Conservation (phyloP, 1,140 invertebrate species). For the Drosophila navojoa region DNA sequence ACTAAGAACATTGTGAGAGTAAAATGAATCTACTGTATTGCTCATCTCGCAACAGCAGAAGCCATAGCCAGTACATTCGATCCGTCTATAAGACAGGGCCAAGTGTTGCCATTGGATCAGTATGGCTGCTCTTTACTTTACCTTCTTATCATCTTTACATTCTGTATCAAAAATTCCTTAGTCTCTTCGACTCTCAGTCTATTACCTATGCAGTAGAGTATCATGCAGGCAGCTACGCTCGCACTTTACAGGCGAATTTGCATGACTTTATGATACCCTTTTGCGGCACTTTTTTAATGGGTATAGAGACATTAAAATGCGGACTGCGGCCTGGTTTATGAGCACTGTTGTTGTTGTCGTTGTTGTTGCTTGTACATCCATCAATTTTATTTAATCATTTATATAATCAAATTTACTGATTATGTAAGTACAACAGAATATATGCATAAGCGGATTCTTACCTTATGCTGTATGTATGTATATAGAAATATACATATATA, state of each 20-base stretch:
- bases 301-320: neutral
- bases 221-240: neutral
- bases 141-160: no score
- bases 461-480: neutral
- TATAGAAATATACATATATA: neutral
- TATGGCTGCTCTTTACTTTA: no score
- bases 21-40: no score
- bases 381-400: constrained; percentile 75
- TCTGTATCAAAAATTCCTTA: no score
- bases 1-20: no score
- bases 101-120: no score
- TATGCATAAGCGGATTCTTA: neutral
- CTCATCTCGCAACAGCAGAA: no score
- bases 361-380: constrained; percentile 37
- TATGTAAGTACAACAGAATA: constrained; percentile 39
- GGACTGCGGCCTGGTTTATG: constrained; percentile 5
- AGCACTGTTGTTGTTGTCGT: constrained; percentile 1
- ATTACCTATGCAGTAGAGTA: no score
- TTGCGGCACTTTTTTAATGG: constrained; percentile 1
- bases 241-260: neutral
- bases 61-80: no score
- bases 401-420: constrained; percentile 75
- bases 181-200: no score
- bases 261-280: neutral
- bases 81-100: no score